Evolutionary conservation across 2,113 vertebrate genomes (phyloP).

Genomic region (Cavia aperea): DNA sequence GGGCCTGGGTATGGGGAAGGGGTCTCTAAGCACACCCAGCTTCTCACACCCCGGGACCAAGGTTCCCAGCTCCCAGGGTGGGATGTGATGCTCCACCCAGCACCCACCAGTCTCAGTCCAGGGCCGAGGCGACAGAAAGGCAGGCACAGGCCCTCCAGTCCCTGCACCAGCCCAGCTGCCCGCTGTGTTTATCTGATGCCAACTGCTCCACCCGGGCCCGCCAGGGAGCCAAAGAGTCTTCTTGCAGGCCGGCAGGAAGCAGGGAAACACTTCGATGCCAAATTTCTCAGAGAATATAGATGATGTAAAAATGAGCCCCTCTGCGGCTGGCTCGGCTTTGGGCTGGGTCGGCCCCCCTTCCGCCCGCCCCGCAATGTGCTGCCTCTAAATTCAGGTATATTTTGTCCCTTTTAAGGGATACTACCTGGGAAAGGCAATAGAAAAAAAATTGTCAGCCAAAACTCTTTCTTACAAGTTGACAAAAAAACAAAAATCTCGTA

Average conservation of each 20-base stretch:
- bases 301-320: not conserved
- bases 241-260: not conserved
- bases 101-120: not conserved
- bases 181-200: not conserved
- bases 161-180: not conserved
- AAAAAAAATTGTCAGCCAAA: slow-evolving; percentile 19
- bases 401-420: not conserved
- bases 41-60: slow-evolving; percentile 32
- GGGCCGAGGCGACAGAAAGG: not conserved
- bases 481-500: not conserved
- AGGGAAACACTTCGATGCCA: not conserved
- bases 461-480: not conserved
- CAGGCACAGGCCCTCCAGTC: not conserved
- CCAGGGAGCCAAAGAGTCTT: not conserved
- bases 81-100: not conserved
- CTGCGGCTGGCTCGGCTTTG: not conserved
- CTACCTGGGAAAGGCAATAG: not conserved
- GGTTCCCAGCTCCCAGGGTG: not conserved
- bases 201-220: not conserved
- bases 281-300: not conserved
- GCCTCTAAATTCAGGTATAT: not conserved
- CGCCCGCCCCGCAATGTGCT: not conserved
- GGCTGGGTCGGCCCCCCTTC: not conserved
- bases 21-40: slow-evolving; percentile 32
- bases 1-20: not conserved